phyloP scores from a whole-genome alignment of 2,888 invertebrate genomes.

The Cephus sareptanus region DNA sequence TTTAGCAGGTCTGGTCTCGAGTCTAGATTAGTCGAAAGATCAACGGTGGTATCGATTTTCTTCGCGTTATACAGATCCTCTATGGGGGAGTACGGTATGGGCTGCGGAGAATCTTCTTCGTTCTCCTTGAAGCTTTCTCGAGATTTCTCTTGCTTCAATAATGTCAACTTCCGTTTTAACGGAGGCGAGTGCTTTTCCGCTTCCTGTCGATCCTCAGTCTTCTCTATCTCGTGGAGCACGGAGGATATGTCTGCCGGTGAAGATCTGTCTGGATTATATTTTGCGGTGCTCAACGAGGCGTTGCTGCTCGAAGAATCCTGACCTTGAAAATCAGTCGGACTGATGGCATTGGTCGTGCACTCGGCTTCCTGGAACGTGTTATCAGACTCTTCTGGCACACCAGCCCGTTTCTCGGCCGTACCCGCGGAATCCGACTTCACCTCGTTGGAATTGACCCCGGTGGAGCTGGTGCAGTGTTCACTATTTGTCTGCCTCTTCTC shows the following conservation, averaged over 20 bases:
- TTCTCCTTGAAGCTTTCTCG: constrained; percentile 17
- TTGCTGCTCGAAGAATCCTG: constrained; percentile 72
- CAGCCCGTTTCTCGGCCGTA: constrained; percentile 1
- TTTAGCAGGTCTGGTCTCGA: constrained; percentile 69
- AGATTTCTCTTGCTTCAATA: constrained; percentile 41
- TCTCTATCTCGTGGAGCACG: constrained; percentile 67
- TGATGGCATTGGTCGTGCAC: constrained; percentile 18
- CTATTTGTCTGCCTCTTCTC: neutral
- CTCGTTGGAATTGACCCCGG: neutral
- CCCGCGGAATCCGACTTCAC: neutral
- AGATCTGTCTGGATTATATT: constrained; percentile 73
- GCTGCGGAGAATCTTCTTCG: constrained; percentile 28
- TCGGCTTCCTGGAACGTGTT: constrained; percentile 5
- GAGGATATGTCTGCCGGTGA: constrained; percentile 73
- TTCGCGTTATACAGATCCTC: constrained; percentile 47
- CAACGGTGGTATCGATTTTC: constrained; percentile 3
- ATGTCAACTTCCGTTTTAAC: constrained; percentile 41
- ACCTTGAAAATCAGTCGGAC: constrained; percentile 25
- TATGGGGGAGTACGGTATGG: constrained; percentile 40
- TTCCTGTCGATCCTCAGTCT: constrained; percentile 22
- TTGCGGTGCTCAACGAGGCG: constrained; percentile 75
- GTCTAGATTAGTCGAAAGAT: constrained; percentile 14
- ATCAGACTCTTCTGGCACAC: neutral
- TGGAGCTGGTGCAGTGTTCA: neutral
- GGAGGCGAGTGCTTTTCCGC: constrained; percentile 38